A percentile compares a stretch with the other conserved stretches of the same genome.
Evolutionary conservation across 2,888 invertebrate genomes (phyloP).

Genomic region (Epicampocera succincta): DNA sequence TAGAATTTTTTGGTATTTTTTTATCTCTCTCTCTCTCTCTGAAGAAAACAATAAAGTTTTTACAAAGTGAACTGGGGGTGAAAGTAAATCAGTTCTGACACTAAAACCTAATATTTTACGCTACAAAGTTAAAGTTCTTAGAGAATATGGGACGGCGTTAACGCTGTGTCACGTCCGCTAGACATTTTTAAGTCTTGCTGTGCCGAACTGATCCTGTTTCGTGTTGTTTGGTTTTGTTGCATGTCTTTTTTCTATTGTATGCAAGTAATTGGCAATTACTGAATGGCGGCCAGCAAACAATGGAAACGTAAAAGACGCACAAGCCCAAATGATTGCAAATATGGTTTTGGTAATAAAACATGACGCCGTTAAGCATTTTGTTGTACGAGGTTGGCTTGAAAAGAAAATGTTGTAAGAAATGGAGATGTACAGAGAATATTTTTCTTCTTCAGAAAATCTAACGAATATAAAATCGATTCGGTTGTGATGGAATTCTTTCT

Average conservation of each 20-base stretch:
- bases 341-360: conserved; percentile 28
- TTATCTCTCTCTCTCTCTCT: too few relatives aligned
- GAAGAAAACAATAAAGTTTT: too few relatives aligned
- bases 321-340: conserved; percentile 19
- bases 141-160: conserved; percentile 52
- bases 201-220: conserved; percentile 10
- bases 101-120: too few relatives aligned
- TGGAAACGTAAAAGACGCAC: neutral
- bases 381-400: conserved; percentile 9
- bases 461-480: too few relatives aligned
- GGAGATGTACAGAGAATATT: too few relatives aligned
- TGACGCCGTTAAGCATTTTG: conserved; percentile 11
- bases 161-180: conserved; percentile 61
- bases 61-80: too few relatives aligned
- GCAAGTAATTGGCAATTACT: conserved; percentile 75
- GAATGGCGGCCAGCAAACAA: conserved; percentile 68
- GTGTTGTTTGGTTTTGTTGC: conserved; percentile 14
- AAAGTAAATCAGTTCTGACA: too few relatives aligned
- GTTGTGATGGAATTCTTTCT: too few relatives aligned
- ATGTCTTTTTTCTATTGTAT: conserved; percentile 16
- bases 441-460: too few relatives aligned
- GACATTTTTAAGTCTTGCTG: conserved; percentile 54
- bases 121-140: neutral
- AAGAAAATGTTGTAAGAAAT: neutral
- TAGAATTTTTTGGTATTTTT: too few relatives aligned